Evolutionary conservation across 2,888 invertebrate genomes (phyloP).

Genomic region (Lapara coniferarum): DNA sequence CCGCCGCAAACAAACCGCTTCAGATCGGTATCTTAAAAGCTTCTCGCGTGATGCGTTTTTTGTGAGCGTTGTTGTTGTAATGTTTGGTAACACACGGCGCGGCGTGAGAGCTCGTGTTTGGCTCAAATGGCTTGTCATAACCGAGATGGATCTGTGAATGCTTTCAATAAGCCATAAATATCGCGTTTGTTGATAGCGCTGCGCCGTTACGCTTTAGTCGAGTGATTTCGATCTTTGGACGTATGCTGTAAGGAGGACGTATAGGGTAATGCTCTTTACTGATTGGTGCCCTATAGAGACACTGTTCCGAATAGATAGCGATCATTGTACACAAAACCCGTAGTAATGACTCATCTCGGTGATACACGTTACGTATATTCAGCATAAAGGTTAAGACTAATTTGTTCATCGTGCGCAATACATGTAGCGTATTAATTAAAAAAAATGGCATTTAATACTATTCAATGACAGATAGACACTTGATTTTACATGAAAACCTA

Average conservation of each 20-base stretch:
- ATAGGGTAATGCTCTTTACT: background rate
- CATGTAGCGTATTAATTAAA: too few relatives aligned
- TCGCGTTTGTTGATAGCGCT: conserved; percentile 1
- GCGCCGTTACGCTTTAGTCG: background rate
- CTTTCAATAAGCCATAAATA: conserved; percentile 14
- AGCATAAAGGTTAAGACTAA: too few relatives aligned
- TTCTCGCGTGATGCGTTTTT: conserved; percentile 41
- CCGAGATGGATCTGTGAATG: conserved; percentile 18
- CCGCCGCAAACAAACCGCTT: background rate
- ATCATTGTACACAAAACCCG: too few relatives aligned
- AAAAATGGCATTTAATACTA: too few relatives aligned
- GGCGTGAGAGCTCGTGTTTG: conserved; percentile 16
- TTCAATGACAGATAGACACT: too few relatives aligned
- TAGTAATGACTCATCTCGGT: too few relatives aligned
- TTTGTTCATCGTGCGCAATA: too few relatives aligned
- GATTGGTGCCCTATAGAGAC: too few relatives aligned
- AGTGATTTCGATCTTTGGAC: background rate
- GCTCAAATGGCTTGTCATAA: conserved; percentile 20
- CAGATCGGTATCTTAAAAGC: conserved; percentile 56
- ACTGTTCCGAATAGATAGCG: too few relatives aligned
- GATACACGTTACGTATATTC: too few relatives aligned
- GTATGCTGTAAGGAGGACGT: background rate
- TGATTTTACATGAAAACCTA: too few relatives aligned
- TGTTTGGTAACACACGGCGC: conserved; percentile 17
- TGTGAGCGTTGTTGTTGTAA: conserved; percentile 29